These are phyloP conservation scores for Orgyia antiqua DNA, from an alignment of 2,888 invertebrate genomes.

Conservation along the genomic window DNA sequence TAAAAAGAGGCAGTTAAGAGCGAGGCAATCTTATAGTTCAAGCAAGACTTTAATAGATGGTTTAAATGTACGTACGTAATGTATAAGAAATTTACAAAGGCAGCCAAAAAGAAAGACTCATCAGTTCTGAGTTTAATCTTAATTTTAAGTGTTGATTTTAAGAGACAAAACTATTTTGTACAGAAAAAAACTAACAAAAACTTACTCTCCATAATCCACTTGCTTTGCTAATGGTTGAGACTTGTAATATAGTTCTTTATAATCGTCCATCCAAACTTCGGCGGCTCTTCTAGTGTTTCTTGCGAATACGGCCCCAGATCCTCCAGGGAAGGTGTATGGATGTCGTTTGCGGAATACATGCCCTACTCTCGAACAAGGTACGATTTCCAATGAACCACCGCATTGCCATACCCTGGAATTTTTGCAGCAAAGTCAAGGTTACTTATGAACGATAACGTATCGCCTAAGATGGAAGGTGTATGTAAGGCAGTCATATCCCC, in stretches of 20 bases:
- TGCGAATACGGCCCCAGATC: slow-evolving; percentile 97
- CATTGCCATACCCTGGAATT: slow-evolving; percentile 95
- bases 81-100: too few relatives aligned
- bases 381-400: slow-evolving; percentile 96
- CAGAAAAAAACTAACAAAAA: too few relatives aligned
- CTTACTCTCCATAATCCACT: slow-evolving; percentile 93
- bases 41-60: too few relatives aligned
- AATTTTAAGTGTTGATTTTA: too few relatives aligned
- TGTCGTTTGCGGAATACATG: slow-evolving; percentile 97
- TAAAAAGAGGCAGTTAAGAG: neutral
- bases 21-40: too few relatives aligned
- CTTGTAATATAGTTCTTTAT: slow-evolving; percentile 96
- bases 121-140: too few relatives aligned
- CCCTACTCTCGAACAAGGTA: slow-evolving; percentile 97
- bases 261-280: slow-evolving; percentile 99
- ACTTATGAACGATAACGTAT: neutral
- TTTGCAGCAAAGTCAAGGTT: neutral
- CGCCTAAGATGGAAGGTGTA: too few relatives aligned
- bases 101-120: too few relatives aligned
- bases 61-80: too few relatives aligned
- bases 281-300: slow-evolving; percentile 97
- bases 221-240: slow-evolving; percentile 94
- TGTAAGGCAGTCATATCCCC: too few relatives aligned
- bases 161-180: too few relatives aligned
- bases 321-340: slow-evolving; percentile 98